Conservation (phyloP, 2,888 invertebrate genomes). For the Oxystoma pomonae region DNA sequence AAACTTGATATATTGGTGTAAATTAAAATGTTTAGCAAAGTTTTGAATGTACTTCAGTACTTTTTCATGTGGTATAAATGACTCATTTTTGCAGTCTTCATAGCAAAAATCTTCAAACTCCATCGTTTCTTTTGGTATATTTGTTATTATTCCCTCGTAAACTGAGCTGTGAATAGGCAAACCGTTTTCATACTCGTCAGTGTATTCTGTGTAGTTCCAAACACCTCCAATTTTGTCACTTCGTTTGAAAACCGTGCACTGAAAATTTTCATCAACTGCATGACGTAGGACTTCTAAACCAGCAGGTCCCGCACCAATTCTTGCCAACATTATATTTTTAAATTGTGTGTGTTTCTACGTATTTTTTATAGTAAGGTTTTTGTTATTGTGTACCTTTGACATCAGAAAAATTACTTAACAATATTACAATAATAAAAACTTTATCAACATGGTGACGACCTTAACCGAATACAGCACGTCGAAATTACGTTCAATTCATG, state of each 20-base stretch:
- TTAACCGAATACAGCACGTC: too few relatives aligned
- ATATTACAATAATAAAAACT: too few relatives aligned
- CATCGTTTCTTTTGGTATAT: conserved; percentile 80
- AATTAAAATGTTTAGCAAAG: conserved; percentile 62
- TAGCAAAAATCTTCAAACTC: conserved; percentile 68
- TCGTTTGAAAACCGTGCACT: conserved; percentile 67
- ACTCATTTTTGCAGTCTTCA: conserved; percentile 52
- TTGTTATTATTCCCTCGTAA: conserved; percentile 73
- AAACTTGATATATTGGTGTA: conserved; percentile 42
- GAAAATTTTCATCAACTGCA: conserved; percentile 45
- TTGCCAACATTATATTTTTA: conserved; percentile 29
- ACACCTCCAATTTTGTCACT: conserved; percentile 69
- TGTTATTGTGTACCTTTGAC: too few relatives aligned
- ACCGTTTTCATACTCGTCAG: conserved; percentile 61
- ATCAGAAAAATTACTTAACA: too few relatives aligned
- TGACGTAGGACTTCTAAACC: conserved; percentile 32
- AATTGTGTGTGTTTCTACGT: too few relatives aligned
- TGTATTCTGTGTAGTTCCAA: conserved; percentile 67
- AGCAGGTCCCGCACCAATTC: conserved; percentile 36
- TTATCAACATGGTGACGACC: too few relatives aligned
- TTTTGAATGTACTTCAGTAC: conserved; percentile 65
- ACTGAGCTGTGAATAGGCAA: conserved; percentile 72
- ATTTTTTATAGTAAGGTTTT: too few relatives aligned
- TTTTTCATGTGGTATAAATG: conserved; percentile 63
- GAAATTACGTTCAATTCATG: too few relatives aligned